phyloP scores from a whole-genome alignment of 2,113 vertebrate species.

The Symphodus melops region DNA sequence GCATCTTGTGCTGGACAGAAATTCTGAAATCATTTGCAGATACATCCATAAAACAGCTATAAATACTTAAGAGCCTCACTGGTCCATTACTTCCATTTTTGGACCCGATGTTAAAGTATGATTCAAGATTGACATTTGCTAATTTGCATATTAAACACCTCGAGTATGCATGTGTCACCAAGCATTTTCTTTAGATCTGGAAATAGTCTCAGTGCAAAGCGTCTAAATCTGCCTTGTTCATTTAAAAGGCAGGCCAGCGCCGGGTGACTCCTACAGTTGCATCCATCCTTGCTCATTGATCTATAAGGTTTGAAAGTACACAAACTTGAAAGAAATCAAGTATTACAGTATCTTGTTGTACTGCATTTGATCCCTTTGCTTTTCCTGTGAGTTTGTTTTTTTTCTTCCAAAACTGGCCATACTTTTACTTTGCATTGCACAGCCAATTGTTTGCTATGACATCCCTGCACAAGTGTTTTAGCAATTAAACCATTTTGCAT shows the following conservation, averaged over 20 bases:
- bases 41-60: neutral
- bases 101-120: neutral
- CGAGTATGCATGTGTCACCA: neutral
- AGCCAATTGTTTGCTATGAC: constrained; percentile 11
- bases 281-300: neutral
- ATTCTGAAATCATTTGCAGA: neutral
- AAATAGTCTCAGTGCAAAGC: neutral
- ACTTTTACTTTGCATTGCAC: neutral
- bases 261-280: neutral
- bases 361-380: too few relatives aligned
- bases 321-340: too few relatives aligned
- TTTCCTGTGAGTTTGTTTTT: too few relatives aligned
- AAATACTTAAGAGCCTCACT: neutral
- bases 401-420: too few relatives aligned
- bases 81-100: constrained; percentile 1
- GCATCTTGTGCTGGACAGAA: neutral
- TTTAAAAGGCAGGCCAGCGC: constrained; percentile 1
- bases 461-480: neutral
- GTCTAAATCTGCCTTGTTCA: neutral
- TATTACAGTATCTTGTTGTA: too few relatives aligned
- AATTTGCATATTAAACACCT: neutral
- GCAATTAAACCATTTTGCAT: neutral
- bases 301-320: neutral
- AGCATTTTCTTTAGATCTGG: neutral
- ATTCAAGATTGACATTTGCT: neutral